phyloP scores from a whole-genome alignment of 2,797 vertebrate species.

The Coluber constrictor region DNA sequence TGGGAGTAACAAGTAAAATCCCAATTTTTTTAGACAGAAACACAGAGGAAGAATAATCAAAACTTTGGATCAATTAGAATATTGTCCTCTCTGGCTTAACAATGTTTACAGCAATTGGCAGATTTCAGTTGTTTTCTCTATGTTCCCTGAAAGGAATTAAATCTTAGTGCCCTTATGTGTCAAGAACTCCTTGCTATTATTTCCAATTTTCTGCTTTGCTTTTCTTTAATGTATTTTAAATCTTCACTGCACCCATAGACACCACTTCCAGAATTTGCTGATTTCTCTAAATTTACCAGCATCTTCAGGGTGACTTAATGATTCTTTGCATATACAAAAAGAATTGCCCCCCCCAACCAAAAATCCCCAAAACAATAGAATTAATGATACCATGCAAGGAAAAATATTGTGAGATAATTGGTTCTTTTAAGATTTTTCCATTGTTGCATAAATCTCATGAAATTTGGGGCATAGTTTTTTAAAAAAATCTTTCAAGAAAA shows the following conservation, averaged over 20 bases:
- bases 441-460: background rate
- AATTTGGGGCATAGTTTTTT: background rate
- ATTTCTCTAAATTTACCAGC: background rate
- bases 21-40: background rate
- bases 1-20: background rate
- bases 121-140: background rate
- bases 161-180: background rate
- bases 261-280: background rate
- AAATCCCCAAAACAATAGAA: background rate
- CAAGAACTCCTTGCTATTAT: background rate
- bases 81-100: background rate
- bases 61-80: background rate
- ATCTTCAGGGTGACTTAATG: background rate
- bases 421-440: background rate
- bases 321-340: background rate
- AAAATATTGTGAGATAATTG: background rate
- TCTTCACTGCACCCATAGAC: background rate
- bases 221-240: background rate
- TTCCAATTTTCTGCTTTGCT: background rate
- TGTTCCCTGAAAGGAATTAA: background rate
- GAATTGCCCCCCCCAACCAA: background rate
- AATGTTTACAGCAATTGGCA: background rate
- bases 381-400: background rate
- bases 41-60: background rate
- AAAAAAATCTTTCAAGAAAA: background rate